These are phyloP conservation scores for Ectemnius cavifrons DNA, from an alignment of 2,888 invertebrate genomes.

Conservation along the genomic window DNA sequence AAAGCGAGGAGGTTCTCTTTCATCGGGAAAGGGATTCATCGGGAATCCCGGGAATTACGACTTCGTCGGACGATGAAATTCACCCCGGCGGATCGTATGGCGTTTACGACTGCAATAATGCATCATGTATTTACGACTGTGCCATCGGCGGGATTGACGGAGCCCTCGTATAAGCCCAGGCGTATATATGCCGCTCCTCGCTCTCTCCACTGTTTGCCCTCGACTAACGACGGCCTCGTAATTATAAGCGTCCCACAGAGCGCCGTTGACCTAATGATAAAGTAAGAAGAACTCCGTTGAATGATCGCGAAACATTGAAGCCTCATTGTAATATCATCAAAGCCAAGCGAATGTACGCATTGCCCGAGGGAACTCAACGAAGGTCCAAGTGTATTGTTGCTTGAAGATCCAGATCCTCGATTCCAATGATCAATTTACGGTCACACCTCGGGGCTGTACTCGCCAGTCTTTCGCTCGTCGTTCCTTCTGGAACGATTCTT, in stretches of 20 bases:
- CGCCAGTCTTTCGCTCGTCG: constrained; percentile 25
- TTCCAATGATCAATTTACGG: constrained; percentile 52
- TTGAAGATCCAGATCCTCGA: constrained; percentile 42
- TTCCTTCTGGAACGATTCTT: constrained; percentile 28
- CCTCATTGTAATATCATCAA: neutral
- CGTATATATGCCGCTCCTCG: neutral
- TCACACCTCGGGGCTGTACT: constrained; percentile 41
- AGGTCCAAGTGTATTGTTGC: neutral
- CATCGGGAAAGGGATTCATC: constrained; percentile 30
- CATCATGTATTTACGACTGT: constrained; percentile 41
- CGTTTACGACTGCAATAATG: constrained; percentile 42
- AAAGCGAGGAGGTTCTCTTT: constrained; percentile 45
- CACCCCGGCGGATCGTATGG: constrained; percentile 41
- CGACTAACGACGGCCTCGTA: neutral
- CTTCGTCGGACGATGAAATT: constrained; percentile 33
- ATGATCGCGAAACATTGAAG: neutral
- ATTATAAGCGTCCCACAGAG: neutral
- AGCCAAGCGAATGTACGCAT: neutral
- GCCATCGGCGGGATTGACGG: constrained; percentile 13
- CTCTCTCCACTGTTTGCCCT: neutral
- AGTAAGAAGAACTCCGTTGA: neutral
- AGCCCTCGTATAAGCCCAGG: neutral
- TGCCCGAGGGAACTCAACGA: neutral
- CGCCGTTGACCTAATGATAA: constrained; percentile 1
- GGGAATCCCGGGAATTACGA: constrained; percentile 39